Conservation (phyloP, 2,113 vertebrate species). For the Nibea coibor region DNA sequence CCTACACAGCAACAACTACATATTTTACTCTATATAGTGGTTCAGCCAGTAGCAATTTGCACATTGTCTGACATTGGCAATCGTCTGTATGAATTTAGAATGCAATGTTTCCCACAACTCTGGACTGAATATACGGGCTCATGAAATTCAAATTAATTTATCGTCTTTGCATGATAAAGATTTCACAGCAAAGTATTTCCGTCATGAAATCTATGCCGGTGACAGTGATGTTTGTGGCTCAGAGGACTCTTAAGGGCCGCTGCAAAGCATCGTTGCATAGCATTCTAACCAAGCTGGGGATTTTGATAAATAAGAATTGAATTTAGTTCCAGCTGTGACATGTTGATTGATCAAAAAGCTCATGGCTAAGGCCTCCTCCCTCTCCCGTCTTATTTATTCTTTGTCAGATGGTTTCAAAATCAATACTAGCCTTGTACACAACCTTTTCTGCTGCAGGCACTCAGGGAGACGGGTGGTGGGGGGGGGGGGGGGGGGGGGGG, state of each 20-base stretch:
- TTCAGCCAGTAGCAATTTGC: slow-evolving; percentile 31
- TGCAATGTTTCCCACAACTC: slow-evolving; percentile 17
- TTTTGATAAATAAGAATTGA: slow-evolving; percentile 99
- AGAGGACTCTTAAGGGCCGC: slow-evolving; percentile 54
- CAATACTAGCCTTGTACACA: slow-evolving; percentile 92
- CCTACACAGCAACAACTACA: slow-evolving; percentile 10
- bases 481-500: slow-evolving; percentile 32
- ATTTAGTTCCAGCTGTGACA: slow-evolving; percentile 96
- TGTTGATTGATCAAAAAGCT: slow-evolving; percentile 99
- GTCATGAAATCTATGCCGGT: slow-evolving; percentile 75
- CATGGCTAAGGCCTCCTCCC: slow-evolving; percentile 93
- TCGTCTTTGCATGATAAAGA: slow-evolving; percentile 65
- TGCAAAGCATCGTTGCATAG: slow-evolving; percentile 65
- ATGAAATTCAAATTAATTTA: slow-evolving; percentile 69
- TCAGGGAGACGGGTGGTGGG: slow-evolving; percentile 40
- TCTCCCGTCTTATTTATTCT: slow-evolving; percentile 95
- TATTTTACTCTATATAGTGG: slow-evolving; percentile 32
- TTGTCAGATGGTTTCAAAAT: slow-evolving; percentile 94
- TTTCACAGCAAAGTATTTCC: slow-evolving; percentile 73
- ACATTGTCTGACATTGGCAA: slow-evolving; percentile 7
- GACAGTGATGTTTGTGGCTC: slow-evolving; percentile 71
- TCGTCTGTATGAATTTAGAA: slow-evolving; percentile 29
- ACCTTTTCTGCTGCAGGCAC: slow-evolving; percentile 86
- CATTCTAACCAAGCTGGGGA: slow-evolving; percentile 87
- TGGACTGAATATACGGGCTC: slow-evolving; percentile 44